Percentiles rank a stretch among this genome's conserved stretches.
Conservation (phyloP, 1,140 invertebrate species). For the Tenebrio molitor region DNA sequence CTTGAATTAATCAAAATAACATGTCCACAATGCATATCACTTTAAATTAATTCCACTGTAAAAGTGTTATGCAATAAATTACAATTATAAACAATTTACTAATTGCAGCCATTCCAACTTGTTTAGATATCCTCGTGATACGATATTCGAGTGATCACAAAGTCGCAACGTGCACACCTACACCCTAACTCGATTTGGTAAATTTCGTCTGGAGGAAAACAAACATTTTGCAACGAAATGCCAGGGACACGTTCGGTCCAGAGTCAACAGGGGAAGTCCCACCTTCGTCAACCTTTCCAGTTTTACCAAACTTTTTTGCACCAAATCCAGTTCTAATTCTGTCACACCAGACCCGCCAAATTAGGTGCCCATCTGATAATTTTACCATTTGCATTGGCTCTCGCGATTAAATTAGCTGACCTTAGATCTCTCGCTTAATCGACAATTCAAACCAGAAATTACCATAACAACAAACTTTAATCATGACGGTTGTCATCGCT, state of each 20-base stretch:
- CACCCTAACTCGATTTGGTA: neutral
- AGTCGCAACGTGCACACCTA: constrained; percentile 3
- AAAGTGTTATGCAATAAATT: constrained; percentile 37
- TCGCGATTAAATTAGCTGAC: constrained; percentile 8
- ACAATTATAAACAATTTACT: constrained; percentile 33
- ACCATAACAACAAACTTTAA: constrained; percentile 32
- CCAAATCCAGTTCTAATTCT: too few species aligned
- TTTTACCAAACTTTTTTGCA: too few species aligned
- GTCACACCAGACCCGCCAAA: too few species aligned
- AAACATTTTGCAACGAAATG: constrained; percentile 8
- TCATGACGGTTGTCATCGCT: constrained; percentile 11
- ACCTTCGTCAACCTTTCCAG: too few species aligned
- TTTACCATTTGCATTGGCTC: too few species aligned
- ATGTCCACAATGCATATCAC: constrained; percentile 31
- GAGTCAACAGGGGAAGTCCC: neutral
- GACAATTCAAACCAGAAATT: constrained; percentile 4
- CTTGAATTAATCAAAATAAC: constrained; percentile 38
- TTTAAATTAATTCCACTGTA: constrained; percentile 29
- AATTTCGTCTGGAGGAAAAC: constrained; percentile 1
- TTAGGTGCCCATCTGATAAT: too few species aligned
- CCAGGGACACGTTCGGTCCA: neutral
- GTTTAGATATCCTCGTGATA: too few species aligned
- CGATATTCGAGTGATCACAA: neutral
- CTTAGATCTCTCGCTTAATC: constrained; percentile 33
- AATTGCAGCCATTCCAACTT: constrained; percentile 17